Evolutionary conservation across 2,888 invertebrate genomes (phyloP).

Genomic region (Yponomeuta malinellus): DNA sequence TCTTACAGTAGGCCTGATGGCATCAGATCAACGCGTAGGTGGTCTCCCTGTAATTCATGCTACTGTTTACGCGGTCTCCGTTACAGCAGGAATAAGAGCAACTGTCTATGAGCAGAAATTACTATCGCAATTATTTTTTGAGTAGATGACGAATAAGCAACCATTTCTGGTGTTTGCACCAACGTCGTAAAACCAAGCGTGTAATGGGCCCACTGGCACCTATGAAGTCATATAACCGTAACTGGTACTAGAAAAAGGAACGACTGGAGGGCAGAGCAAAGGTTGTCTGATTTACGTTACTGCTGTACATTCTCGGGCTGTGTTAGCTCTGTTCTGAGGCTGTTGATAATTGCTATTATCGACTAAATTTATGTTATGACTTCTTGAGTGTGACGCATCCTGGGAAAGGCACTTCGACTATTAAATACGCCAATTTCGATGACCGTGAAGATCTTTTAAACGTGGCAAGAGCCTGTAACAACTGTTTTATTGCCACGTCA

Average conservation of each 20-base stretch:
- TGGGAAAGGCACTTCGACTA: neutral
- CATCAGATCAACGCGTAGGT: too few species aligned
- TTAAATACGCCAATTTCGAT: neutral
- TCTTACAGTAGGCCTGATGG: too few species aligned
- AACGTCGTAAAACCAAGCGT: neutral
- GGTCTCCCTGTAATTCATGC: too few species aligned
- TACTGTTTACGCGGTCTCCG: too few species aligned
- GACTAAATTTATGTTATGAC: neutral
- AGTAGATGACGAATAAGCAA: too few species aligned
- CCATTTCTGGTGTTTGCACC: too few species aligned
- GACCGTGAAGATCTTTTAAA: neutral
- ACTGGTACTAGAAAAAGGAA: constrained; percentile 1
- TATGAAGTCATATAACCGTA: constrained; percentile 1
- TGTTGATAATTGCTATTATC: neutral
- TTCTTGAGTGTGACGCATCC: neutral
- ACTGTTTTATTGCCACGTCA: neutral
- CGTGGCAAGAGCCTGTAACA: too few species aligned
- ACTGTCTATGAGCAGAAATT: too few species aligned
- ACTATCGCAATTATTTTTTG: too few species aligned
- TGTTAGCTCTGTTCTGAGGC: neutral
- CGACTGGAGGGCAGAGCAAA: neutral
- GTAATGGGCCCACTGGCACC: neutral
- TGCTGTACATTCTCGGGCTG: neutral
- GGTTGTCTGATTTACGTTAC: constrained; percentile 3
- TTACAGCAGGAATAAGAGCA: too few species aligned